Evolutionary conservation across 92 coral and sea anemone genomes (phyloP).

Genomic region (Chrysogorgia sp.): DNA sequence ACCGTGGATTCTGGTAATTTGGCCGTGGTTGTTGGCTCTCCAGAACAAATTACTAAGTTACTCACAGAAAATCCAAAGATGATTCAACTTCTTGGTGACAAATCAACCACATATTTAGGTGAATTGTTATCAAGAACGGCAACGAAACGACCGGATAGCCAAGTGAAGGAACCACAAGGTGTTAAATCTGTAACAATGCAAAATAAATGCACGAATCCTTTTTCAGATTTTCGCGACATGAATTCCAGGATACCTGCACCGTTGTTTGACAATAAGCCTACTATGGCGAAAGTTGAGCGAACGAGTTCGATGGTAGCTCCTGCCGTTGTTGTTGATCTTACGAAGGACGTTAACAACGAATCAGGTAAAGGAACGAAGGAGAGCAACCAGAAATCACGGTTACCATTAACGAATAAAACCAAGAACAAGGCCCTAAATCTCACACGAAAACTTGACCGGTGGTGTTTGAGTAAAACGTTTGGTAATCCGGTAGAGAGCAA

Average conservation of each 20-base stretch:
- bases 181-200: not conserved
- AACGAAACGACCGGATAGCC: not conserved
- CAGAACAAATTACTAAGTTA: conserved; percentile 38
- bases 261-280: not conserved
- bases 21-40: conserved; percentile 42
- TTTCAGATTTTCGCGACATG: not conserved
- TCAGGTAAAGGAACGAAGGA: not conserved
- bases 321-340: conserved; percentile 22
- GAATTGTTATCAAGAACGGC: conserved; percentile 13
- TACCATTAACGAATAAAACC: not conserved
- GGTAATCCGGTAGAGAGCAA: not conserved
- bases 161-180: not conserved
- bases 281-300: not conserved
- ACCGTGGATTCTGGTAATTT: conserved; percentile 14
- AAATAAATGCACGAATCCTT: conserved; percentile 3
- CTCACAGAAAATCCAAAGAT: conserved; percentile 34
- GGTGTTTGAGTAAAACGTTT: not conserved
- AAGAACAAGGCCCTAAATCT: conserved; percentile 2
- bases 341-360: conserved; percentile 10
- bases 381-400: not conserved
- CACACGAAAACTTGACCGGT: conserved; percentile 36
- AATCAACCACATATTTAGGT: conserved; percentile 37
- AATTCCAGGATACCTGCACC: not conserved
- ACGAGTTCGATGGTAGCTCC: conserved; percentile 2
- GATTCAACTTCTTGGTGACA: conserved; percentile 40